Evolutionary conservation across 1,140 invertebrate genomes (phyloP).

Genomic region (Luehdorfia chinensis): DNA sequence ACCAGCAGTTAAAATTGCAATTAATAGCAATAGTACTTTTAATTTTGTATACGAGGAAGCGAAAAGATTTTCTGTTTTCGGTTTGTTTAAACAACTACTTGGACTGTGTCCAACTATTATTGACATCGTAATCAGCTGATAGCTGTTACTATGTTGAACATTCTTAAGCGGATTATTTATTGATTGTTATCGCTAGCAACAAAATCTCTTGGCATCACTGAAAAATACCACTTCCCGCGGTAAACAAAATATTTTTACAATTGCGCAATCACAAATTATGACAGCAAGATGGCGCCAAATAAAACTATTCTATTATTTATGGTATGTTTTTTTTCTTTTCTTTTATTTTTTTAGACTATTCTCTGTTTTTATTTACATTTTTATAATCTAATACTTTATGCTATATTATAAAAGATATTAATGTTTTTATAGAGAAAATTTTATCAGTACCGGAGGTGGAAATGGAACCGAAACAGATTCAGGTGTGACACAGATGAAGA

Average conservation of each 20-base stretch:
- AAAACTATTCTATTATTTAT: constrained; percentile 3
- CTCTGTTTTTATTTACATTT: not conserved
- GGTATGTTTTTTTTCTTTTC: constrained; percentile 6
- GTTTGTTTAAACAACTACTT: not conserved
- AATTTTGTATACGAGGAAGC: no score
- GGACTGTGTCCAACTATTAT: not conserved
- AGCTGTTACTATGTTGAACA: not conserved
- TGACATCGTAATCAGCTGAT: constrained; percentile 2
- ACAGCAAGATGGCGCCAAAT: constrained; percentile 11
- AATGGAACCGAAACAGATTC: constrained; percentile 6
- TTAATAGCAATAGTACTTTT: no score
- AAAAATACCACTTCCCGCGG: no score
- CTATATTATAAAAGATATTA: no score
- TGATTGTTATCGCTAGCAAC: not conserved
- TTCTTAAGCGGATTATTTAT: not conserved
- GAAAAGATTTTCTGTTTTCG: no score
- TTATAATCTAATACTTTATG: not conserved
- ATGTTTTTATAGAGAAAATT: constrained; percentile 2
- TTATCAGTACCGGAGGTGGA: not conserved
- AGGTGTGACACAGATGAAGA: not conserved
- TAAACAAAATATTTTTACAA: constrained; percentile 5
- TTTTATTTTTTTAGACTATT: not conserved
- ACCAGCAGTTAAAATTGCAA: no score
- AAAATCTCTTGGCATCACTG: not conserved
- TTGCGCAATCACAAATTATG: not conserved